Conservation (phyloP, 1,140 invertebrate species). For the Acyrthosiphon pisum region DNA sequence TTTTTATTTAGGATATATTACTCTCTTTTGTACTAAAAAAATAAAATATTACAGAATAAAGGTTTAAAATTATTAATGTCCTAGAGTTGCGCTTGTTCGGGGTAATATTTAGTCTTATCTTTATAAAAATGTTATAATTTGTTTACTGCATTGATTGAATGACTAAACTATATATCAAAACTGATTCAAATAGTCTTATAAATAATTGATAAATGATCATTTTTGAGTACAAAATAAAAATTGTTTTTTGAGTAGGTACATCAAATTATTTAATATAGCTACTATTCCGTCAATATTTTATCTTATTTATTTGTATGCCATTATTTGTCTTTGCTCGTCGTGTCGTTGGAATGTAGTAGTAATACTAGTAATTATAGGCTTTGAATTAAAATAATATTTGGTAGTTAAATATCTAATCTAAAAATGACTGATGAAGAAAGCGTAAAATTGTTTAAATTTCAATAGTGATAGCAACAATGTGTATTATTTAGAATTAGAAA, state of each 20-base stretch:
- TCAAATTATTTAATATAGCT: neutral
- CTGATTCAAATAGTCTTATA: neutral
- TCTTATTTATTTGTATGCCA: neutral
- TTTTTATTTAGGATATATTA: neutral
- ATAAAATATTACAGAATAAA: neutral
- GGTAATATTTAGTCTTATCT: neutral
- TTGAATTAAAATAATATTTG: too few species aligned
- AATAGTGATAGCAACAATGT: neutral
- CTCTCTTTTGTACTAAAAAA: neutral
- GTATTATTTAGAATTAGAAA: neutral
- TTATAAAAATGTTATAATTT: neutral
- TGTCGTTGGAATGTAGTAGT: too few species aligned
- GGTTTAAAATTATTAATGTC: neutral
- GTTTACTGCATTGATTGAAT: neutral
- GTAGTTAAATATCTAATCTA: neutral
- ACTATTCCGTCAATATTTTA: neutral
- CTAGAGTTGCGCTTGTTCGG: neutral
- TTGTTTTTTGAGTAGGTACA: neutral
- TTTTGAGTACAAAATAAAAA: neutral
- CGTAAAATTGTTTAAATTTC: neutral
- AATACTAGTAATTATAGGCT: too few species aligned
- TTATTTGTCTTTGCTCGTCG: neutral
- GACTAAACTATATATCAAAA: neutral
- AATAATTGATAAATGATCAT: neutral
- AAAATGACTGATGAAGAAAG: neutral